Percentiles rank a stretch among this genome's conserved stretches.
Conservation (phyloP, 2,797 vertebrate species). For the Megaceryle alcyon region DNA sequence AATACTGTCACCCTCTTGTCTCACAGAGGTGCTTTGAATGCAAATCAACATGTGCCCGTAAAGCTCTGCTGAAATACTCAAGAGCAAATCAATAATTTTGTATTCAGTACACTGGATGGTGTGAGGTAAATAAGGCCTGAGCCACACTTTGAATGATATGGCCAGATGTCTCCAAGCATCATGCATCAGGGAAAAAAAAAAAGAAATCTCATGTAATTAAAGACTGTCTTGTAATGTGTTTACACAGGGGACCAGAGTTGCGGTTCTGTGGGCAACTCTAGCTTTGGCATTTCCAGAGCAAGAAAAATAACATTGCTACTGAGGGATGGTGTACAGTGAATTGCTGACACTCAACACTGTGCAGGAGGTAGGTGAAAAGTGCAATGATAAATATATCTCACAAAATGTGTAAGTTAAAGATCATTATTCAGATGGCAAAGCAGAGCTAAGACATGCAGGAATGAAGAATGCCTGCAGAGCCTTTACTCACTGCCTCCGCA, state of each 20-base stretch:
- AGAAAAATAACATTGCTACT: conserved; percentile 54
- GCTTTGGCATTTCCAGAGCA: conserved; percentile 23
- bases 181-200: background rate
- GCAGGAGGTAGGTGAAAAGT: conserved; percentile 43
- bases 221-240: conserved; percentile 44
- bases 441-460: background rate
- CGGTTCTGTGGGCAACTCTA: conserved; percentile 31
- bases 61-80: background rate
- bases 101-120: background rate
- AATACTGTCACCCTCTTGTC: background rate
- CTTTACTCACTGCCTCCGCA: background rate
- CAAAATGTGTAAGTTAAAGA: background rate
- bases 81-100: conserved; percentile 16
- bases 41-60: background rate
- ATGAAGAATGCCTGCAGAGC: conserved; percentile 2
- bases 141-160: background rate
- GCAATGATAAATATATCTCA: conserved; percentile 46
- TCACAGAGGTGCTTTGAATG: conserved; percentile 16
- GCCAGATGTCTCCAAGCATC: conserved; percentile 44
- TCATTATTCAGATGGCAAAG: conserved; percentile 46
- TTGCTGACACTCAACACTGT: conserved; percentile 30
- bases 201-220: conserved; percentile 38
- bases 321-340: conserved; percentile 9
- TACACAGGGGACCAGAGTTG: conserved; percentile 39
- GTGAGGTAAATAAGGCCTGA: conserved; percentile 35